Conservation (phyloP, 2,113 vertebrate genomes). For the Struthio camelus region DNA sequence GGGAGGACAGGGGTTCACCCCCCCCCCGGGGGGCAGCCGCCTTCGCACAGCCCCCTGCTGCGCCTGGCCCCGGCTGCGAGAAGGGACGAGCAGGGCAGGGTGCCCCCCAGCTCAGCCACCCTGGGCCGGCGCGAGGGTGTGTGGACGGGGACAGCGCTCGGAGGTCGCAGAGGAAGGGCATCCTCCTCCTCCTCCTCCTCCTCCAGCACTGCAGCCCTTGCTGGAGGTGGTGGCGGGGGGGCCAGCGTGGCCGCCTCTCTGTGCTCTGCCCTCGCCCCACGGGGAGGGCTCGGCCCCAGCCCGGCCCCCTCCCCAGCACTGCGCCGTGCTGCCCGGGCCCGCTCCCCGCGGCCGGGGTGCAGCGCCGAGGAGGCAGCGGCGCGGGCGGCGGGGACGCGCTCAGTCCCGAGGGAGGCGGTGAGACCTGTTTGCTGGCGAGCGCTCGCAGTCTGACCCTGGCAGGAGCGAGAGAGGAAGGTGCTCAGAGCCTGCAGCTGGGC, state of each 20-base stretch:
- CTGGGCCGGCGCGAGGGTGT: too few relatives aligned
- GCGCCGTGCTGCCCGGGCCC: background rate
- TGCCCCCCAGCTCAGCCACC: too few relatives aligned
- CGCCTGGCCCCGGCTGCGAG: too few relatives aligned
- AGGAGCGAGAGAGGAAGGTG: background rate
- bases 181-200: background rate
- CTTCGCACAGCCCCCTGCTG: background rate
- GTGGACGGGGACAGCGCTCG: too few relatives aligned
- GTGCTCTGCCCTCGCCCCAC: background rate
- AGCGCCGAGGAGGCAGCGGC: accelerated
- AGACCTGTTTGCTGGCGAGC: background rate
- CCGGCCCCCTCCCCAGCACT: too few relatives aligned
- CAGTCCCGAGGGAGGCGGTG: background rate
- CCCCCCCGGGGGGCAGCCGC: background rate
- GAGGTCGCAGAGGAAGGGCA: too few relatives aligned
- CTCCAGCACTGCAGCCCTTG: background rate
- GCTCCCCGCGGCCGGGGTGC: background rate
- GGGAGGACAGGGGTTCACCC: too few relatives aligned
- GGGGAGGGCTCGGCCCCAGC: background rate
- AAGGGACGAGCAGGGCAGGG: background rate
- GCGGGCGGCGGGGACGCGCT: background rate
- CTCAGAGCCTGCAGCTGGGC: background rate
- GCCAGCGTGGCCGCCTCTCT: background rate
- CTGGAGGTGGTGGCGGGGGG: background rate
- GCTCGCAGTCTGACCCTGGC: background rate